phyloP scores from a whole-genome alignment of 2,797 vertebrate genomes.

The Hypotaenidia philippensis region DNA sequence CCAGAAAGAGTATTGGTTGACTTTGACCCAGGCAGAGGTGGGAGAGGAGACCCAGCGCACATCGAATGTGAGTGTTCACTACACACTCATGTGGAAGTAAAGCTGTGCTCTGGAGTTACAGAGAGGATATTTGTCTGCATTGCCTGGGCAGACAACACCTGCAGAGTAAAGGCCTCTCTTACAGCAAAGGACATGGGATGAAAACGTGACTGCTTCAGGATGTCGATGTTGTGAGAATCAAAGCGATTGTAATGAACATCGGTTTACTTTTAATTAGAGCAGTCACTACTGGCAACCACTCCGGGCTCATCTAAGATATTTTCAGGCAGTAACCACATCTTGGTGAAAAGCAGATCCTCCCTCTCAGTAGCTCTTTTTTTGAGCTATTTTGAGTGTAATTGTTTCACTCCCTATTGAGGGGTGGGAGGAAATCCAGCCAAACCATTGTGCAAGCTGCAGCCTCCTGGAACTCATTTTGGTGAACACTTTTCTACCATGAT shows the following conservation, averaged over 20 bases:
- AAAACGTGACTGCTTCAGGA: conserved; percentile 7
- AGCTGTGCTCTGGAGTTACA: neutral
- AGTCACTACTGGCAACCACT: conserved; percentile 50
- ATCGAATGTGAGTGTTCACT: accelerated
- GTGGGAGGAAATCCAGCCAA: neutral
- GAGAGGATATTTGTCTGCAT: neutral
- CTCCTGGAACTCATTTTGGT: neutral
- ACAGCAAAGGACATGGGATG: neutral
- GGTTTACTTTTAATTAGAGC: conserved; percentile 46
- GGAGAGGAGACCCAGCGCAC: neutral
- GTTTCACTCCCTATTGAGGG: neutral
- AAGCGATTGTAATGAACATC: conserved; percentile 7
- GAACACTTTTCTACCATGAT: neutral
- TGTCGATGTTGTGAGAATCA: conserved; percentile 5
- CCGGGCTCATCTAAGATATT: conserved; percentile 25
- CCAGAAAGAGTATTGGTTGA: neutral
- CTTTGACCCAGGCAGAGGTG: neutral
- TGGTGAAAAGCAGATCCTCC: conserved; percentile 24
- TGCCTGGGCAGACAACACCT: neutral
- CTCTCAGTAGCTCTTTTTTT: neutral
- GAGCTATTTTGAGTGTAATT: neutral
- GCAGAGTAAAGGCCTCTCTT: neutral
- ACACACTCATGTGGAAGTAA: accelerated
- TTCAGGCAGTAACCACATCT: neutral
- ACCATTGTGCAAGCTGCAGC: neutral